Evolutionary conservation across 2,113 vertebrate genomes (phyloP), one percentile per base, ranked within the genome.

Genomic region (Emydocephalus ijimae): DNA sequence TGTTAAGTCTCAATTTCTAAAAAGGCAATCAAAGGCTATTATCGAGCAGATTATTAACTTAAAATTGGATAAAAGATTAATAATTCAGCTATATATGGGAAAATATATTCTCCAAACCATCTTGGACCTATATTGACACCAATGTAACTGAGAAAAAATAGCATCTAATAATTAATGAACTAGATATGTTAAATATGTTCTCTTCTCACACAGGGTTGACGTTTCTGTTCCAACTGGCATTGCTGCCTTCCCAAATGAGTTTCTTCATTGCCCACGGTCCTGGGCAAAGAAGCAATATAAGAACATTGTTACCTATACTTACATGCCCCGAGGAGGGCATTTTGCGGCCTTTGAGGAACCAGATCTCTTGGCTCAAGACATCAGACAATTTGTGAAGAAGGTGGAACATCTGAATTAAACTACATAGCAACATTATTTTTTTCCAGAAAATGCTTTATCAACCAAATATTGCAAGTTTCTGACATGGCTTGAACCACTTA

Each of bases 271-370:
- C 26, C 98, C 98, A 0, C 94, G 20, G 12, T 61, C 91, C 3
- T 98, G 98, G 98, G 97, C 98, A 85, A 94, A 97, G 90, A 34
- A 88, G 0, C 87, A 81, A 45, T 98, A 96, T 94, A 95, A 50
- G 86, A 98, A 98, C 94, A 96, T 99, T n/a, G 50, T 96, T 89
- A 98, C 96, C 74, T 98, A 98, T 95, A 95, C 97, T 15, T 98
- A 98, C 92, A 98, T 98, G 98, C 96, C 98, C 12, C 92, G 87
- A 11, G 98, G 98, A 15, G 98, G 98, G 1, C 98, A 99, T 96
- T 99, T 99, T 88, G 98, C 98, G 56, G 98, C 98, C 81, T 98
- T 99, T 69, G 98, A 99, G 93, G 98, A 99, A 93, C 98, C 98
- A 20, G 95, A 96, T 91, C 97, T 99, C 59, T 94, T 99, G 10